Base-by-base conservation (phyloP, 1,140 invertebrate genomes). In the Zelostemma sp. region DNA sequence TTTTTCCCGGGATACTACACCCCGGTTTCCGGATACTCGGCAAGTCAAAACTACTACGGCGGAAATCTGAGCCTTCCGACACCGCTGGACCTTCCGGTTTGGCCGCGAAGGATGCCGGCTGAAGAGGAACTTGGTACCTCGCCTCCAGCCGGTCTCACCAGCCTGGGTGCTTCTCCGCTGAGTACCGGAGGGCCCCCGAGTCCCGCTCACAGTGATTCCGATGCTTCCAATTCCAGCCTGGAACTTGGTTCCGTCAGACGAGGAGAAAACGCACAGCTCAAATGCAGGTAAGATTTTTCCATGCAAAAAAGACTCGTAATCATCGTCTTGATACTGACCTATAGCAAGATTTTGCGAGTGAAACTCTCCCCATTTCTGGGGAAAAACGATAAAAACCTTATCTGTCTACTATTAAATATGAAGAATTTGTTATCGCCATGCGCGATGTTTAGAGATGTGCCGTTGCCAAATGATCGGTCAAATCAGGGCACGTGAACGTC, bases 201-300 rank as follows among this genome's bases (percentile, higher is more conserved):
- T 65, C 84, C 84, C n/a, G 77, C 77, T 1, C 82, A 86, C 72
- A 83, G 82, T 59, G 84, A 86, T 54, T 85, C 84, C 1, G 84
- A 86, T 21, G 84, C 83, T 0, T 86, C 84, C 33, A 85, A 74
- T 53, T 85, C 84, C 17, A 84, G 84, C 50, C 62, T 86, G 41
- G 84, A 86, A 48, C 68, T 86, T 6, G 83, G 84, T 5, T 83
- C 82, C 8, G 64, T 83, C 35, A 76, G 82, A 11, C 72, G 77
- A 0, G 82, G 78, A 0, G 82, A 85, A 28, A 83, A 84, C 47
- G 78, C 83, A 0, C 81, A 84, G 53, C 71, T 84, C 2, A 84
- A 80, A 58, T 85, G 84, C 82, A 84, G 82, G 82, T 84, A 64
- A 74, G 60, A 28, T 38, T 46, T 59, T 41, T 47, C 48, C 54